phyloP scores from a whole-genome alignment of 2,888 invertebrate species.

The Teinopalpus imperialis region DNA sequence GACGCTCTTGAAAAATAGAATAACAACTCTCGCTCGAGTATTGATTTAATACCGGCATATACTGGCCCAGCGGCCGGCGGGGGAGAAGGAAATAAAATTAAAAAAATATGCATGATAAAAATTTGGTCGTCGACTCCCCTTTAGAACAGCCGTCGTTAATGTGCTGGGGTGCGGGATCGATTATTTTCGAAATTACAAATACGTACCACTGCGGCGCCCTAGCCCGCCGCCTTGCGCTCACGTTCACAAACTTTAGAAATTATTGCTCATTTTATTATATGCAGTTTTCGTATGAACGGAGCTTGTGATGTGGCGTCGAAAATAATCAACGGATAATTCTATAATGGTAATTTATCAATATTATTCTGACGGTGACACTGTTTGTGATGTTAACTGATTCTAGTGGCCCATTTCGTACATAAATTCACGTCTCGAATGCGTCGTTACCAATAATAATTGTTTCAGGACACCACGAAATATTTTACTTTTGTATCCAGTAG shows the following conservation, averaged over 20 bases:
- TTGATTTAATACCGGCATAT: slow-evolving; percentile 64
- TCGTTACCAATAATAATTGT: too few relatives aligned
- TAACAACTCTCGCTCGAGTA: slow-evolving; percentile 46
- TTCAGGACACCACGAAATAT: too few relatives aligned
- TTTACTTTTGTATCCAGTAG: too few relatives aligned
- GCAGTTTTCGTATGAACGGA: slow-evolving; percentile 12
- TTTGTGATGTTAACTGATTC: too few relatives aligned
- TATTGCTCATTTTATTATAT: slow-evolving; percentile 26
- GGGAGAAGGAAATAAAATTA: slow-evolving; percentile 71
- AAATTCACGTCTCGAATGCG: too few relatives aligned
- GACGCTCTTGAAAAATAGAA: slow-evolving; percentile 50
- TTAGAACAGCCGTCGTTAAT: slow-evolving; percentile 51
- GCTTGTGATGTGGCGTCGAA: too few relatives aligned
- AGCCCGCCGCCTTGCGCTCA: slow-evolving; percentile 32
- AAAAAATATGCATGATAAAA: slow-evolving; percentile 68
- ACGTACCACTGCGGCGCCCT: slow-evolving; percentile 32
- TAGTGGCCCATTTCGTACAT: too few relatives aligned
- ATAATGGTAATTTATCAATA: too few relatives aligned
- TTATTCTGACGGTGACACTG: too few relatives aligned
- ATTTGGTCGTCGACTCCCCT: slow-evolving; percentile 71
- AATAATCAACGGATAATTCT: too few relatives aligned
- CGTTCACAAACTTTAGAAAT: slow-evolving; percentile 32
- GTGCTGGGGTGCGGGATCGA: slow-evolving; percentile 58
- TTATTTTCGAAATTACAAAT: slow-evolving; percentile 60
- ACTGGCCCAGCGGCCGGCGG: slow-evolving; percentile 47